A percentile compares a stretch with the other conserved stretches of the same genome.
Conservation (phyloP, 2,113 vertebrate genomes). For the Myotis davidii region DNA sequence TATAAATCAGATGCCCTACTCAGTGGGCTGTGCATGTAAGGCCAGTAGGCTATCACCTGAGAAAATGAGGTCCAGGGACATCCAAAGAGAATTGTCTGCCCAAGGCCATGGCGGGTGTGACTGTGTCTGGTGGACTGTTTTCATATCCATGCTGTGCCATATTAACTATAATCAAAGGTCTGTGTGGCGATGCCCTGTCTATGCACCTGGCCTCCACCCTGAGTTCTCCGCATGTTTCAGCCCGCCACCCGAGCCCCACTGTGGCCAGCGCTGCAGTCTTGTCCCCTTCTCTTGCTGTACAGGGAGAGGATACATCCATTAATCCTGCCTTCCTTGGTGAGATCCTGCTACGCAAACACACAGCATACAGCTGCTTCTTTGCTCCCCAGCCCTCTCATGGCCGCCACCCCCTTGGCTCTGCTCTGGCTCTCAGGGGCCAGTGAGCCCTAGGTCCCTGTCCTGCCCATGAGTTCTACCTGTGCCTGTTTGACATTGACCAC, state of each 20-base stretch:
- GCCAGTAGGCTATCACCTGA: not conserved
- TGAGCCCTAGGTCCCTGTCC: not conserved
- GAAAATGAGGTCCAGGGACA: not conserved
- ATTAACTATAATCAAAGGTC: too few species aligned
- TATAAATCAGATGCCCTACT: not conserved
- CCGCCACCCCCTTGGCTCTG: rapidly evolving
- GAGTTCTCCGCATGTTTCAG: not conserved
- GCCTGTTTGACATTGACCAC: not conserved
- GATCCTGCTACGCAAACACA: not conserved
- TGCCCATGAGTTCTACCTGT: not conserved
- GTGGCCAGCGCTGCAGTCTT: not conserved
- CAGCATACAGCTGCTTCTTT: not conserved
- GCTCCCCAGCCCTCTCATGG: not conserved
- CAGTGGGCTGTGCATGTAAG: not conserved
- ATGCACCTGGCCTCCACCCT: not conserved
- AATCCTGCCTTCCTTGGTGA: not conserved
- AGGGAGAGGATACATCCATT: not conserved
- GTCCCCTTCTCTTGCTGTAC: not conserved
- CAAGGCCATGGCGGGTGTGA: not conserved
- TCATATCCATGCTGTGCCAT: too few species aligned
- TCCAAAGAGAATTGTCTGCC: not conserved
- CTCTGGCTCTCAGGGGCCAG: not conserved
- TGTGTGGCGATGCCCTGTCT: rapidly evolving
- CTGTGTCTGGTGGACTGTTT: not conserved
- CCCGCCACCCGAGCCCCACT: not conserved